Base-by-base conservation (phyloP, 2,113 vertebrate genomes). In the Sula dactylatra region DNA sequence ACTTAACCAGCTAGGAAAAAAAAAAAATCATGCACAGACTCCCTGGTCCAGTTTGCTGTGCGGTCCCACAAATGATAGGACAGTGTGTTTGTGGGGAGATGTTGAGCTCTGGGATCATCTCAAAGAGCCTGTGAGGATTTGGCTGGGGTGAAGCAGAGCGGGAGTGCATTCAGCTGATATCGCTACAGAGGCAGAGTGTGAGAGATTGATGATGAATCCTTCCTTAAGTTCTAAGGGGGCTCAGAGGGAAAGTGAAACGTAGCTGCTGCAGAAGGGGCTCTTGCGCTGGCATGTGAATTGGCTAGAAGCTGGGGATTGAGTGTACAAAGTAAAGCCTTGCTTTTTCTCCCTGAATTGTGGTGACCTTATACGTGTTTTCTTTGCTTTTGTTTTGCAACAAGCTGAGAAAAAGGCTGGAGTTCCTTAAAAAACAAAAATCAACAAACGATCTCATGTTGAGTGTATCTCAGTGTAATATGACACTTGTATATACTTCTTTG, bases 141-240 rank as follows among this genome's bases (percentile, higher is more conserved):
- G 64, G 20, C 49, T 73, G 6, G 62, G 36, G 19, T 38, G 45
- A 15, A 20, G 69, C 50, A n/a, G 55, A 22, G 31, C 20, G 29
- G n/a, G 29, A 64, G 22, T 2, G 0, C 1, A 16, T 42, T 77
- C 16, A 16, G 56, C 49, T 82, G 74, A 5, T 55, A 5, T 1
- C 0, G 0, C 40, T 61, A 2, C n/a, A 21, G 56, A 47, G 79
- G 13, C 55, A 42, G 40, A 1, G 1, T 1, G 26, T 45, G 66
- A 42, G 66, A 56, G 64, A 5, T 3, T 17, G 52, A 3, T n/a
- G 38, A 4, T 42, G 40, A 31, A 65, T 36, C 69, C 81, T 71
- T 76, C 56, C 6, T 14, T 54, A 70, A 61, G 29, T 40, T 44
- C 15, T n/a, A 7, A 56, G 25, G 31, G 47, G 27, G 19, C 79